Base-by-base conservation (phyloP, 2,888 invertebrate species). In the Gibbula magus region DNA sequence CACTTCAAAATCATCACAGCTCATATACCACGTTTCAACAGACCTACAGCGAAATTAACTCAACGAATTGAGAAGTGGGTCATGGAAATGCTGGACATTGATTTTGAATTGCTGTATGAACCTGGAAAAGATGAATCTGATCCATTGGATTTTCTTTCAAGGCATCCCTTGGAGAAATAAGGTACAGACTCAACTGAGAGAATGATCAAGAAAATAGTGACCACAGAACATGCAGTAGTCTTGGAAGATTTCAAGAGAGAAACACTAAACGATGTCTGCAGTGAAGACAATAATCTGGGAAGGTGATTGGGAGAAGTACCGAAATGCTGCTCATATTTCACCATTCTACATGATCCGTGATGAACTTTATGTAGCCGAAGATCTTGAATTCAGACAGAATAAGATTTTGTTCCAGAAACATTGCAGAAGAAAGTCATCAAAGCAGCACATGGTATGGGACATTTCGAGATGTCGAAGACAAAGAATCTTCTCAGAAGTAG, bases 61-160 rank as follows among this genome's bases (percentile, higher is more conserved):
- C 80, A 76, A 8, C 29, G 77, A 25, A 77, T 80, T 52, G 80
- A 80, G 53, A 80, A 70, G 39, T 80, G 76, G 76, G 80, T 80
- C 10, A 80, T 80, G 77, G 80, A 80, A 20, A 77, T 80, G 70
- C 80, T 66, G 32, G 76, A 80, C 25, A 52, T 77, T 5, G 80
- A 80, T 39, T 80, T 56, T 70, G 80, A 77, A 35, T 25, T 80
- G 5, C 4, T 70, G 7, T 80, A 80, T 52, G 53, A 80, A 29
- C 70, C 70, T 16, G 70, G 70, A 35, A 70, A 70, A 29, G 70
- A 70, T 29, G 70, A 70, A 29, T n/a, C 32, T 25, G 70, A 70
- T 70, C 70, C 70, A 70, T 32, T 70, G 10, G 32, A 70, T 32
- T 70, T 70, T 70, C 70, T 70, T 22, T 70, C 70, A 70, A 32